A percentile compares a stretch with the other conserved stretches of the same genome.
Conservation (phyloP, 1,140 invertebrate genomes). For the Drosophila elegans region DNA sequence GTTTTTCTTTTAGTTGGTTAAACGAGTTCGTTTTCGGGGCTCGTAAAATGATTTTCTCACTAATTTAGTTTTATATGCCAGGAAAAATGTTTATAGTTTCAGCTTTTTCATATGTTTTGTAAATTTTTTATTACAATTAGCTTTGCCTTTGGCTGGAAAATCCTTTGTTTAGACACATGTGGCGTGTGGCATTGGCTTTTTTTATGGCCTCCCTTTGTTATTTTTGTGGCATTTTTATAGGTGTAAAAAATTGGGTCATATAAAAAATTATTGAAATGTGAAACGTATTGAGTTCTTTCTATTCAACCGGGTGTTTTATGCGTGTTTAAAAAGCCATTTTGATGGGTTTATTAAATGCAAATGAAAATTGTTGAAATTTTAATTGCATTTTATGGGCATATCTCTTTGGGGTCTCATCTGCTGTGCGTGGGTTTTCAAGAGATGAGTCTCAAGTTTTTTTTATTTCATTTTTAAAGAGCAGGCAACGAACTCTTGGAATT, state of each 20-base stretch:
- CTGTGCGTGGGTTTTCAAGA: slow-evolving; percentile 5
- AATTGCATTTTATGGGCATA: slow-evolving; percentile 70
- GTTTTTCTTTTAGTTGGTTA: slow-evolving; percentile 14
- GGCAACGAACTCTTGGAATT: slow-evolving; percentile 36
- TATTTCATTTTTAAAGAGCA: slow-evolving; percentile 4
- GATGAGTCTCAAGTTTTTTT: slow-evolving; percentile 5
- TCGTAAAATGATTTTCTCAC: slow-evolving; percentile 76
- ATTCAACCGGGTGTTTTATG: slow-evolving; percentile 32
- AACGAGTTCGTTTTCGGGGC: slow-evolving; percentile 42
- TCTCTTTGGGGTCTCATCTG: not conserved
- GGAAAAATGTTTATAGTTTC: slow-evolving; percentile 74
- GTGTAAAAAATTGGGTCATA: slow-evolving; percentile 80
- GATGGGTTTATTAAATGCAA: slow-evolving; percentile 82
- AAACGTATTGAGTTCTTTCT: slow-evolving; percentile 60
- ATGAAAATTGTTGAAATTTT: slow-evolving; percentile 78
- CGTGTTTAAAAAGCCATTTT: slow-evolving; percentile 52
- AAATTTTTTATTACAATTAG: slow-evolving; percentile 67
- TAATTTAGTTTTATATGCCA: slow-evolving; percentile 68
- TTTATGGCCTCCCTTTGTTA: slow-evolving; percentile 19
- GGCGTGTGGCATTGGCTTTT: slow-evolving; percentile 64
- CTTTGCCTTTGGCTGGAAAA: slow-evolving; percentile 47
- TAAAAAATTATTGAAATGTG: slow-evolving; percentile 62
- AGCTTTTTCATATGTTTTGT: slow-evolving; percentile 48
- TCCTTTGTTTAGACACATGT: slow-evolving; percentile 77
- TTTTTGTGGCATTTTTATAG: slow-evolving; percentile 68